These are phyloP conservation scores for Hydractinia echinata DNA, from an alignment of 30 jellyfish, hydroid and myxozoan species.

Conservation along the genomic window DNA sequence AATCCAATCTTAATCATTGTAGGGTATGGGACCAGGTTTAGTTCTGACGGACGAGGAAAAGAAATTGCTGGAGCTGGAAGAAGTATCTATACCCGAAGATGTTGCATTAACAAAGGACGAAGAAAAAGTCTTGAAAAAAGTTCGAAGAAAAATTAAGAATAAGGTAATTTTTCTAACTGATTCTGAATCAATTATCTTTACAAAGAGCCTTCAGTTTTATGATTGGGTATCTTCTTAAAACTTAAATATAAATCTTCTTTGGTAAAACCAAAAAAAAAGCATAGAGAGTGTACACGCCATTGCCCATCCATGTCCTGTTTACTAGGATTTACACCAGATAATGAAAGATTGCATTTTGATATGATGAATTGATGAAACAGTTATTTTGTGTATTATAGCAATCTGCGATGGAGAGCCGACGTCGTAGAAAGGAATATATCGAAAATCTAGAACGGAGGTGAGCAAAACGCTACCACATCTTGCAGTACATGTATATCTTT, in stretches of 20 bases:
- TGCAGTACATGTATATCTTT: background rate
- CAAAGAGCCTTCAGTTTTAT: no score
- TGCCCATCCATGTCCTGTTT: no score
- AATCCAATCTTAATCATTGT: background rate
- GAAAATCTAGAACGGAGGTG: slow-evolving; percentile 84
- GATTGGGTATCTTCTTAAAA: background rate
- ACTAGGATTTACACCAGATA: no score
- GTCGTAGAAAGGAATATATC: slow-evolving; percentile 80
- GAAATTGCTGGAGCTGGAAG: slow-evolving; percentile 74
- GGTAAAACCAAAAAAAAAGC: background rate
- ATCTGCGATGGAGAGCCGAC: slow-evolving; percentile 96
- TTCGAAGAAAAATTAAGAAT: slow-evolving; percentile 73
- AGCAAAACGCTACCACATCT: background rate
- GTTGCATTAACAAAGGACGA: slow-evolving; percentile 77
- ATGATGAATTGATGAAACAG: no score
- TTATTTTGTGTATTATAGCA: slow-evolving; percentile 50
- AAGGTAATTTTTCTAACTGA: slow-evolving; percentile 39
- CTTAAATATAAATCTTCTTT: background rate
- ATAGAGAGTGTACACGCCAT: background rate
- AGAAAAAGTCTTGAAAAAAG: slow-evolving; percentile 71
- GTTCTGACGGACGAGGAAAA: slow-evolving; percentile 83
- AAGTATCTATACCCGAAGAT: slow-evolving; percentile 69
- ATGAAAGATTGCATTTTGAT: no score
- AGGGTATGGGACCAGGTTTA: slow-evolving; percentile 75
- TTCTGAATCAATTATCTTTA: no score